Base-by-base conservation (phyloP, 2,888 invertebrate species). In the Augochlorella aurata region DNA sequence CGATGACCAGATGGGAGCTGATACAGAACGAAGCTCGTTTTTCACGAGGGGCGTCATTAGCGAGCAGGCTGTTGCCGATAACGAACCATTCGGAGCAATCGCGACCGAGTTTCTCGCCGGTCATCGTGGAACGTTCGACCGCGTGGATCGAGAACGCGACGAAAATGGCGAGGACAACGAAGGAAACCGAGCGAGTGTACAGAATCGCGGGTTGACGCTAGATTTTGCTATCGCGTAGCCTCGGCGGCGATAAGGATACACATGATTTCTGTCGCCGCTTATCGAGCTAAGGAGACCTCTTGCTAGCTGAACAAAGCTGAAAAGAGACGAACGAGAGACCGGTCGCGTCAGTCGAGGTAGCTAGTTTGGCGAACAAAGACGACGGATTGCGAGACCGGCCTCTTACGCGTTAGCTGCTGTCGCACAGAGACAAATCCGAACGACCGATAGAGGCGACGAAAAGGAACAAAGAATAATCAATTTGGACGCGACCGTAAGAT, bases 251-350 rank as follows among this genome's bases (percentile, higher is more conserved):
- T 29, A 47, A 65, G 66, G 74, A 50, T 72, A 79, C 66, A 76
- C 54, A 73, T 38, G 74, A 66, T 81, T 79, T 76, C 49, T 49
- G 73, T 77, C 67, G 67, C 81, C 70, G 29, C 81, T 82, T 87
- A 87, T 87, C 88, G 82, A 68, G 78, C 61, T 77, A 78, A 83
- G 50, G 49, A 54, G 54, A 54, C 12, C 54, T 21, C 54, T 67
- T 70, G 67, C 44, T 68, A 69, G 24, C 65, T 65, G 52, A 72
- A 50, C 38, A 16, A 18, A 18, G 38, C 7, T 44, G 45, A 44
- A 63, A 16, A 50, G 45, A 54, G 21, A 65, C 18, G 14, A n/a
- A n/a, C 67, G 54, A 66, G 73, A 29, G 50, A 65, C 21, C 54
- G 70, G 29, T 63, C 50, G 71, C 71, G 77, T 74, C 38, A 29